Evolutionary conservation across 2,888 invertebrate genomes (phyloP), one percentile per base, ranked within the genome.

Genomic region (Automeris io): DNA sequence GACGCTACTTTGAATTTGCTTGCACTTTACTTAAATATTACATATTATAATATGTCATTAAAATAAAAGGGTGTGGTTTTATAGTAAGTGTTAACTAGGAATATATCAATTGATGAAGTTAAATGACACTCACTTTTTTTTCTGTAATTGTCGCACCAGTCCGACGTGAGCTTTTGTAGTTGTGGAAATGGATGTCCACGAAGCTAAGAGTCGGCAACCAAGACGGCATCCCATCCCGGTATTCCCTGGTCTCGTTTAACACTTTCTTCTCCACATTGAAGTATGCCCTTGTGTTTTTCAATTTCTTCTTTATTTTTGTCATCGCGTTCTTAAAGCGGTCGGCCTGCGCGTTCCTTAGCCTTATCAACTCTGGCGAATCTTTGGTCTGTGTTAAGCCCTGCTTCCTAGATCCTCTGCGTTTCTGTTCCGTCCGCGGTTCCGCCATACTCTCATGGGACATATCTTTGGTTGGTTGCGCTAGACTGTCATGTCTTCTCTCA

Each of bases 201-300:
- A 85, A 86, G 55, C 79, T 86, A 37, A 79, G 78, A 12, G 76
- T 66, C 6, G 86, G 86, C 42, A 86, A 48, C 85, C 85, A 85
- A 35, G 45, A 56, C 1, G 82, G 77, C 72, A 76, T 82, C 5
- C 82, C 80, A 33, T 76, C 71, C 37, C 75, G 65, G 51, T 78
- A 77, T 37, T 73, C 73, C 29, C 58, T 65, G 8, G 73, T 71
- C 40, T 80, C 79, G 37, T 70, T 79, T 12, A 83, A 52, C 12
- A 67, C 56, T 45, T 54, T 64, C 39, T 68, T 53, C 35, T 77
- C 70, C 11, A 75, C 71, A 32, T 67, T 72, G 46, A 82, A 82
- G 48, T 66, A 73, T 33, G 75, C 57, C 42, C 70, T 64, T 1
- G 76, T 79, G 45, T 80, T 76, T 38, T 70, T 73, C 39, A 85